A percentile compares a stretch with the other conserved stretches of the same genome.
Conservation (phyloP, 2,888 invertebrate species). For the Brenthis daphne region DNA sequence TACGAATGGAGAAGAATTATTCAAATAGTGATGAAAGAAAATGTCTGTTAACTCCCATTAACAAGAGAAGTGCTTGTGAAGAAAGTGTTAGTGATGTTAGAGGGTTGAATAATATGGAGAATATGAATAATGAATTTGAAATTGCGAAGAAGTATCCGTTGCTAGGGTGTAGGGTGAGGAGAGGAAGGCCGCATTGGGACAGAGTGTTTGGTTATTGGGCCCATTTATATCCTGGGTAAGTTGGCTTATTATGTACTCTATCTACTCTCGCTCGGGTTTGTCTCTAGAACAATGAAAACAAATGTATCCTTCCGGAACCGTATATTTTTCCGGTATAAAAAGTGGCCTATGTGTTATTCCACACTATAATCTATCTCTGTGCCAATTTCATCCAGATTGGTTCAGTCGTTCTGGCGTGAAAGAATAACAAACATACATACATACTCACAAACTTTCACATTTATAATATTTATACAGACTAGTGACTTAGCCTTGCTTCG, state of each 20-base stretch:
- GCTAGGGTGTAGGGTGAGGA: conserved; percentile 66
- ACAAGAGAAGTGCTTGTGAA: conserved; percentile 48
- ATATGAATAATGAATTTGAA: conserved; percentile 48
- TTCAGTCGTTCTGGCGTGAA: too few species aligned
- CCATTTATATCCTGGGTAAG: conserved; percentile 73
- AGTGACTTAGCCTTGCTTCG: too few species aligned
- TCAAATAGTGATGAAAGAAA: conserved; percentile 46
- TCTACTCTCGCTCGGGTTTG: too few species aligned
- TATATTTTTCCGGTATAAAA: too few species aligned
- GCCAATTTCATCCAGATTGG: too few species aligned
- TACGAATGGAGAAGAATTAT: conserved; percentile 44
- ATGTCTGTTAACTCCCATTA: conserved; percentile 54
- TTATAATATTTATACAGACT: too few species aligned
- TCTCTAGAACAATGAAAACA: too few species aligned
- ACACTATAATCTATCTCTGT: too few species aligned
- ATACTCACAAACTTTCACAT: too few species aligned
- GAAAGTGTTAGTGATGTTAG: not conserved
- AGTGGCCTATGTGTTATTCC: too few species aligned
- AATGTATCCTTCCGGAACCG: too few species aligned
- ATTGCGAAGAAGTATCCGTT: conserved; percentile 66
- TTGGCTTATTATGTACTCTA: not conserved
- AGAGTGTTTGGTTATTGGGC: conserved; percentile 76
- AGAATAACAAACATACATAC: too few species aligned
- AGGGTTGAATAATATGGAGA: conserved; percentile 1
- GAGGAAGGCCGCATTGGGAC: conserved; percentile 76